These are phyloP conservation scores for Hozukius guyotensis DNA, from an alignment of 2,797 vertebrate genomes.

Conservation along the genomic window DNA sequence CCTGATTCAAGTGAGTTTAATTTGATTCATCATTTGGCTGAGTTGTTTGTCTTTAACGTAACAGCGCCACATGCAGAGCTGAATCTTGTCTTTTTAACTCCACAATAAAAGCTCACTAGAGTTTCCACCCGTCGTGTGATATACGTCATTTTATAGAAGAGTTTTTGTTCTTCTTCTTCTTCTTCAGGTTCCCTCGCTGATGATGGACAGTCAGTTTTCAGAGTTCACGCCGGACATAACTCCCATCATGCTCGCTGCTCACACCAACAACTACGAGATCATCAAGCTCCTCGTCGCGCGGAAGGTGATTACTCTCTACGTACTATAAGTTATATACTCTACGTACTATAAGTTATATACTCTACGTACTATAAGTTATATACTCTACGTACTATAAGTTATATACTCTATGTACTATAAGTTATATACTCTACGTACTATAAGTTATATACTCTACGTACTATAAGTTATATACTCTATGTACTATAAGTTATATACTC, in stretches of 20 bases:
- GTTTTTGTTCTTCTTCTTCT: slow-evolving; percentile 2
- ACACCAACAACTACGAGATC: slow-evolving; percentile 99
- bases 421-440: too few relatives aligned
- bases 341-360: too few relatives aligned
- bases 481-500: too few relatives aligned
- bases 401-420: too few relatives aligned
- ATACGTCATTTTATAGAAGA: not conserved
- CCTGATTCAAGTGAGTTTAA: slow-evolving; percentile 19
- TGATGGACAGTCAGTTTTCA: slow-evolving; percentile 98
- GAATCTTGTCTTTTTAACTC: not conserved
- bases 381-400: too few relatives aligned
- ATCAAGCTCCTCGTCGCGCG: slow-evolving; percentile 97
- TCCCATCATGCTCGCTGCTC: slow-evolving; percentile 98
- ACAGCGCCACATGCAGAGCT: not conserved
- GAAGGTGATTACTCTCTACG: slow-evolving; percentile 77
- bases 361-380: too few relatives aligned
- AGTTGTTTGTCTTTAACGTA: not conserved
- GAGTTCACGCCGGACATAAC: slow-evolving; percentile 98
- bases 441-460: too few relatives aligned
- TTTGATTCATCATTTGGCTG: slow-evolving; percentile 2
- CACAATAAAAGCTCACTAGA: not conserved
- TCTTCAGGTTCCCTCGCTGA: slow-evolving; percentile 90
- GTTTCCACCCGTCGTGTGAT: too few relatives aligned
- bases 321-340: not conserved
- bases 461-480: too few relatives aligned